These are phyloP conservation scores for Ecliptopera silaceata DNA, from an alignment of 2,888 invertebrate species.

Conservation along the genomic window DNA sequence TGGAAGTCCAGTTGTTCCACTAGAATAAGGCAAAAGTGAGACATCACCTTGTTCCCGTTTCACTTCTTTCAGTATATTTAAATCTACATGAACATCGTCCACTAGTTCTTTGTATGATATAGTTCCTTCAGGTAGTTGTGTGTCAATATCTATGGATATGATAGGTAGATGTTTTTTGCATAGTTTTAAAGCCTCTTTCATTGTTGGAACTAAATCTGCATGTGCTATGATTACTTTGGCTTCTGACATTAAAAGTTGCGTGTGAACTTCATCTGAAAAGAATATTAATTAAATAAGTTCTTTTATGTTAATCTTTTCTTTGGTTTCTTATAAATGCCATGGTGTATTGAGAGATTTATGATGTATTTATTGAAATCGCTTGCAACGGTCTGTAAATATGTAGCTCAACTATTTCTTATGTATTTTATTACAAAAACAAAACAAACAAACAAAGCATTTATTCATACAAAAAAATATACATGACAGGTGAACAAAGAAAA, in stretches of 20 bases:
- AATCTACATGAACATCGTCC: slow-evolving; percentile 72
- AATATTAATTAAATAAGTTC: slow-evolving; percentile 4
- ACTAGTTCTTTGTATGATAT: slow-evolving; percentile 84
- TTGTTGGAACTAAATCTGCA: slow-evolving; percentile 75
- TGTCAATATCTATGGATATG: slow-evolving; percentile 58
- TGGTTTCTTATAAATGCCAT: too few species aligned
- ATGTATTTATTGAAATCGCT: too few species aligned
- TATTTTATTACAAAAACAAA: too few species aligned
- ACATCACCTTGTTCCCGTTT: slow-evolving; percentile 78
- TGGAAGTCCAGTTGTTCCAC: slow-evolving; percentile 92
- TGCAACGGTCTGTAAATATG: too few species aligned
- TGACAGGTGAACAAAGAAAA: too few species aligned
- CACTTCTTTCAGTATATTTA: slow-evolving; percentile 70
- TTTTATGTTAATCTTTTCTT: not conserved
- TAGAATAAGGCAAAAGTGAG: slow-evolving; percentile 89
- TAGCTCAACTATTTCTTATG: too few species aligned
- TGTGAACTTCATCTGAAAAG: slow-evolving; percentile 86
- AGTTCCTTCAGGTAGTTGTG: slow-evolving; percentile 70
- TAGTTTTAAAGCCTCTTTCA: slow-evolving; percentile 71
- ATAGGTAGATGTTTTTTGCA: slow-evolving; percentile 75
- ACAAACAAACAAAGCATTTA: too few species aligned
- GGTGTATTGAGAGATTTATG: too few species aligned
- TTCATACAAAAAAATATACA: too few species aligned
- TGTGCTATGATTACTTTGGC: slow-evolving; percentile 84
- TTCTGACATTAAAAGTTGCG: slow-evolving; percentile 82